Conservation (phyloP, 2,113 vertebrate genomes). For the Prietella phreatophila region DNA sequence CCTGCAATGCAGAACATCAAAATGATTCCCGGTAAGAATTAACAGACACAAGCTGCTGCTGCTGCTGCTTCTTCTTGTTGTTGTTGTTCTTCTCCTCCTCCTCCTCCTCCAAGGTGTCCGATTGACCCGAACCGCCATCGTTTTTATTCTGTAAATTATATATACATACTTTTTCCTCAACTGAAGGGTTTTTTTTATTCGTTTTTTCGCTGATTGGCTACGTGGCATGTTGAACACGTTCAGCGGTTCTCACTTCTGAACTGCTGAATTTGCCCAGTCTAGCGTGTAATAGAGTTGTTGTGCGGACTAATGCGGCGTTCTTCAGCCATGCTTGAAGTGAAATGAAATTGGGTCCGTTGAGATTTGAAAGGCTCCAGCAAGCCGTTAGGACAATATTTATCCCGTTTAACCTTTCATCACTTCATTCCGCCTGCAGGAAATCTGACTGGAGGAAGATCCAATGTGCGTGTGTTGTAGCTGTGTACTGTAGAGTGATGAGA, state of each 20-base stretch:
- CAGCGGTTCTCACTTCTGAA: background rate
- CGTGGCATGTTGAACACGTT: background rate
- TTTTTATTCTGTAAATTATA: background rate
- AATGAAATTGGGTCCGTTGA: background rate
- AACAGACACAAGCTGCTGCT: background rate
- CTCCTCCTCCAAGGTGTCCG: background rate
- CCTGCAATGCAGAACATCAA: background rate
- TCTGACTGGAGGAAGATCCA: background rate
- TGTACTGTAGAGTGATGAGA: background rate
- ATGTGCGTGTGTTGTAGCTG: background rate
- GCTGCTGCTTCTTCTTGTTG: no score
- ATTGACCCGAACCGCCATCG: background rate
- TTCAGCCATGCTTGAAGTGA: slow-evolving; percentile 1
- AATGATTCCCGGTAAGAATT: background rate
- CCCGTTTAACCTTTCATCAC: slow-evolving; percentile 1
- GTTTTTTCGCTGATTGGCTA: background rate
- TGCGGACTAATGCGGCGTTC: background rate
- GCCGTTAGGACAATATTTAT: background rate
- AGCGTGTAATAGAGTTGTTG: slow-evolving; percentile 15
- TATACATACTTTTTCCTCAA: background rate
- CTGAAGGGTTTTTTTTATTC: background rate
- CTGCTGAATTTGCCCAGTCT: background rate
- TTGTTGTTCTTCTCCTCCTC: background rate
- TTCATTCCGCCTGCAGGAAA: background rate
- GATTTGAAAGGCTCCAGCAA: slow-evolving; percentile 1